These are phyloP conservation scores for Archips xylosteana DNA, from an alignment of 2,888 invertebrate species.

Conservation along the genomic window DNA sequence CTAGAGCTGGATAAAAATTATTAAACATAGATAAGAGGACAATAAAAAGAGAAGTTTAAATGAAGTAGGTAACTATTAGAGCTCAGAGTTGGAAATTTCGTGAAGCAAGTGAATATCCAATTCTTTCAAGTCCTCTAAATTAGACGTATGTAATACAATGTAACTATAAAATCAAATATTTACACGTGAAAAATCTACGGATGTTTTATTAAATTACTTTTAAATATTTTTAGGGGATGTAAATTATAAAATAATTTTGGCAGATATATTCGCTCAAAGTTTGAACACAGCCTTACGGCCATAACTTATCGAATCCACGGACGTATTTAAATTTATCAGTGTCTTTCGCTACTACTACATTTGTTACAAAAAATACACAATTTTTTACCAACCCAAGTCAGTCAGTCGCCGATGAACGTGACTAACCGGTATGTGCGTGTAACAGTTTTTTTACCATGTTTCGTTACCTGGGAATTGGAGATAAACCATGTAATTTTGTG, in stretches of 20 bases:
- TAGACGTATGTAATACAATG: too few species aligned
- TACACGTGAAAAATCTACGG: too few species aligned
- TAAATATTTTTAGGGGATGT: too few species aligned
- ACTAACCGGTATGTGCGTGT: conserved; percentile 17
- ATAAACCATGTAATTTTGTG: conserved; percentile 23
- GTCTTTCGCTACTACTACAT: conserved; percentile 9
- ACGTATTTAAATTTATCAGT: neutral
- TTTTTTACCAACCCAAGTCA: conserved; percentile 3
- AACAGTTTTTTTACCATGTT: conserved; percentile 13
- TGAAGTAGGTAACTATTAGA: too few species aligned
- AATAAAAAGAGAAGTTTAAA: too few species aligned
- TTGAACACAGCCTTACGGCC: conserved; percentile 3
- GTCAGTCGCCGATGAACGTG: conserved; percentile 21
- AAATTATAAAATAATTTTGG: too few species aligned
- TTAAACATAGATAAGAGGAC: too few species aligned
- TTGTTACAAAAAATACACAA: conserved; percentile 14
- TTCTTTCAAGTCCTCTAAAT: neutral
- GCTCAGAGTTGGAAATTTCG: too few species aligned
- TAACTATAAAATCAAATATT: too few species aligned
- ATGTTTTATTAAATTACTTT: too few species aligned
- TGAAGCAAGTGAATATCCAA: neutral
- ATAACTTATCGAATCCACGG: conserved; percentile 12
- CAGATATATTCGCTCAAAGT: neutral
- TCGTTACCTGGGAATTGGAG: neutral
- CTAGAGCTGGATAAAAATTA: too few species aligned